phyloP scores from a whole-genome alignment of 2,888 invertebrate genomes.

The Megastigmus dorsalis region DNA sequence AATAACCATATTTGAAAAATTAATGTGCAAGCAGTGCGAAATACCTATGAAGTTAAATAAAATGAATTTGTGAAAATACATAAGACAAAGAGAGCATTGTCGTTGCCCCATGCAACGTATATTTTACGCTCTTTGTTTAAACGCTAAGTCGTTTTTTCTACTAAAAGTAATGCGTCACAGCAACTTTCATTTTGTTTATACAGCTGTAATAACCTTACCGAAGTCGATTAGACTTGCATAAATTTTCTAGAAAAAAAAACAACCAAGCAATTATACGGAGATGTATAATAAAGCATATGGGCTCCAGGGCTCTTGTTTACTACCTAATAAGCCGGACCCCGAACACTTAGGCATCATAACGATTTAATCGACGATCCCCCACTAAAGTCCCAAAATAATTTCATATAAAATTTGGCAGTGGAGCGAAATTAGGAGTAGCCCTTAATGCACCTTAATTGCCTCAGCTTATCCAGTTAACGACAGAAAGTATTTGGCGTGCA shows the following conservation, averaged over 20 bases:
- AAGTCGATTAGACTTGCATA: too few species aligned
- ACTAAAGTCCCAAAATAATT: slow-evolving; percentile 1
- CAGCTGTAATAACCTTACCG: too few species aligned
- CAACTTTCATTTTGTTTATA: too few species aligned
- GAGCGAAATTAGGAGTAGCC: neutral
- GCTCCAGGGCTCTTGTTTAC: neutral
- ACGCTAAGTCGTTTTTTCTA: too few species aligned
- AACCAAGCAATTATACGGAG: neutral
- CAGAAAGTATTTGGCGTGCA: too few species aligned
- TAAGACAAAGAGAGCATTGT: neutral
- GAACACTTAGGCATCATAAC: neutral
- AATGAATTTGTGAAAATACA: neutral
- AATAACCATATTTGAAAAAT: neutral
- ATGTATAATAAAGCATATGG: slow-evolving; percentile 8
- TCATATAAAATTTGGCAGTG: neutral
- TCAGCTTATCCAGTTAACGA: slow-evolving; percentile 18
- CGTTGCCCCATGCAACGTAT: too few species aligned
- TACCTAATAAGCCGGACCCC: neutral
- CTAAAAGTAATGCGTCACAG: too few species aligned
- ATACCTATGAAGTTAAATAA: neutral
- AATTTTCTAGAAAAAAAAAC: too few species aligned
- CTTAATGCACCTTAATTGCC: neutral
- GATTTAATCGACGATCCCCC: slow-evolving; percentile 2
- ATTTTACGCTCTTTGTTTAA: too few species aligned
- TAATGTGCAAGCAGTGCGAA: neutral